Base-by-base conservation (phyloP, 2,113 vertebrate species). In the Rhipidura dahli region DNA sequence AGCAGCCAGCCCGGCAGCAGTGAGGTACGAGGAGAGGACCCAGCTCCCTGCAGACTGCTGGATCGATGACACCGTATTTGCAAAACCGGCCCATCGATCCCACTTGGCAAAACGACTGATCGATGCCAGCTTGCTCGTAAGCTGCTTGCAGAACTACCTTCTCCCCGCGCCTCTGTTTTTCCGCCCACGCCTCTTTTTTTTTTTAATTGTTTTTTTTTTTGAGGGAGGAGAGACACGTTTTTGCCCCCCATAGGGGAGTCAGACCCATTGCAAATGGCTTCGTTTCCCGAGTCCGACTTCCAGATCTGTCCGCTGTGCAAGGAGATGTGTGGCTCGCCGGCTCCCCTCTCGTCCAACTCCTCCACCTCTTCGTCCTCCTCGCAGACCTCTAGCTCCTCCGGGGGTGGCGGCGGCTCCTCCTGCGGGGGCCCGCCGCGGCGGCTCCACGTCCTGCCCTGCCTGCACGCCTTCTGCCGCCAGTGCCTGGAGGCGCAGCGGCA, bases 241-340 rank as follows among this genome's bases (percentile, higher is more conserved):
- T 57, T 27, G 51, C 66, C 70, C 89, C 79, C 78, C 86, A 59
- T 9, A 33, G 45, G 70, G 59, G 60, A 86, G 72, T 22, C 56
- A 28, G 87, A 78, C 91, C 91, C 92, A 18, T 87, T 90, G 92
- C 97, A 98, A 98, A 99, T 99, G 99, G 99, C 99, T 98, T 99
- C 99, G 59, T 99, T 99, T 95, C 98, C 98, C 49, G 98, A 99
- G 94, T 98, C 98, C n/a, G 99, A 99, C 97, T 98, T 99, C 97
- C 99, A 99, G 98, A 98, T 99, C 85, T 99, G 99, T 93, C 98
- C 98, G 59, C 98, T 99, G 96, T 99, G 99, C 96, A 99, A 99
- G 97, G 98, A 99, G 98, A 97, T 98, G 97, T 99, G 99, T 90
- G 98, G 99, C 94, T 99, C 98, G 87, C 99, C 99, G 7, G 98